Evolutionary conservation across 2,888 invertebrate genomes (phyloP).

Genomic region (Sisyra nigra): DNA sequence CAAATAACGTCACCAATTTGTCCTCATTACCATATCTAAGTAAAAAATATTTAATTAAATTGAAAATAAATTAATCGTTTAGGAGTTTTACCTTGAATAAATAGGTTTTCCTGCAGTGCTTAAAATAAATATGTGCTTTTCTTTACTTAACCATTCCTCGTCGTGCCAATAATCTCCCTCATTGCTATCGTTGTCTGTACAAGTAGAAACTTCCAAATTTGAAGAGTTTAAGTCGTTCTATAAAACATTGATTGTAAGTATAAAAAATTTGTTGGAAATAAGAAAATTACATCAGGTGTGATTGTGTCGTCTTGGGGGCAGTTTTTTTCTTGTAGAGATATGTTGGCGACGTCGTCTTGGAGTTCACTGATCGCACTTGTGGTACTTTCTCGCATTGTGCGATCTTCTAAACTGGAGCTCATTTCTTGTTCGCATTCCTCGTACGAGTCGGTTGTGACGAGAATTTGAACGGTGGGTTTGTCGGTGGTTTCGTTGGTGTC

Average conservation of each 20-base stretch:
- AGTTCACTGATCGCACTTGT: constrained; percentile 41
- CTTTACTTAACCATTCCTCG: constrained; percentile 60
- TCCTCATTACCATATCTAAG: constrained; percentile 82
- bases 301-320: constrained; percentile 12
- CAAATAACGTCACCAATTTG: constrained; percentile 83
- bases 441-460: constrained; percentile 49
- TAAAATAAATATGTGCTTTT: constrained; percentile 85
- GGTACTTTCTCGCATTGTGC: constrained; percentile 32
- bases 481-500: too few species aligned
- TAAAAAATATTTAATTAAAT: constrained; percentile 14
- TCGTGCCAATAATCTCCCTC: constrained; percentile 51
- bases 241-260: neutral
- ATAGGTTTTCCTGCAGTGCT: constrained; percentile 96
- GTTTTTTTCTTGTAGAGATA: constrained; percentile 3
- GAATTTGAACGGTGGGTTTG: too few species aligned
- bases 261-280: constrained; percentile 11
- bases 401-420: constrained; percentile 43
- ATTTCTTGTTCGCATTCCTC: constrained; percentile 47
- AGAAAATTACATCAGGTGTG: constrained; percentile 14
- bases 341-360: constrained; percentile 28
- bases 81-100: constrained; percentile 56
- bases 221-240: neutral
- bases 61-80: neutral
- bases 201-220: neutral
- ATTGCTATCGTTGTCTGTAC: constrained; percentile 9